Percentiles rank a stretch among this genome's conserved stretches.
Evolutionary conservation across 2,888 invertebrate genomes (phyloP).

Genomic region (Drosophila anomalipes): DNA sequence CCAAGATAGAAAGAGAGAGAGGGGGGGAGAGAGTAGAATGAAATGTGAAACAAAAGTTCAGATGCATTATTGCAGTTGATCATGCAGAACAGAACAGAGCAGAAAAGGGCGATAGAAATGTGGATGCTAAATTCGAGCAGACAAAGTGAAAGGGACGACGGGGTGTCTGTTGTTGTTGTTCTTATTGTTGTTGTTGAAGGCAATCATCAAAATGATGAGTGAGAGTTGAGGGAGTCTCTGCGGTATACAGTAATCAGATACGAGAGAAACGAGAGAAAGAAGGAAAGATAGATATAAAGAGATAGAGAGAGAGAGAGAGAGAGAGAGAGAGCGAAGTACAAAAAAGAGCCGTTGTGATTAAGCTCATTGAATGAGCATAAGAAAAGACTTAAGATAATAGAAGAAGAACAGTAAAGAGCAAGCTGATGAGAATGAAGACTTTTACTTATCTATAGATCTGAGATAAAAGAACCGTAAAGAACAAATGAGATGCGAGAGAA

Average conservation of each 20-base stretch:
- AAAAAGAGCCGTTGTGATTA: conserved; percentile 23
- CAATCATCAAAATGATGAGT: conserved; percentile 35
- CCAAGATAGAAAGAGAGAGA: not conserved
- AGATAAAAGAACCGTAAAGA: conserved; percentile 27
- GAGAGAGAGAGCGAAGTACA: not conserved
- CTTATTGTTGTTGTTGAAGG: conserved; percentile 17
- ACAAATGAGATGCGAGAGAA: conserved; percentile 35
- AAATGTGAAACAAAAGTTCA: conserved; percentile 19
- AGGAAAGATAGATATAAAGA: not conserved
- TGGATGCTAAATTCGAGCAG: conserved; percentile 36
- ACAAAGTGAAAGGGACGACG: conserved; percentile 44
- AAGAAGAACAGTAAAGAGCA: conserved; percentile 31
- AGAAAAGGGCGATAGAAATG: conserved; percentile 19
- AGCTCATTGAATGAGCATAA: conserved; percentile 24
- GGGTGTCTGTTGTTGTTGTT: conserved; percentile 1
- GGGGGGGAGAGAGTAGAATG: not conserved
- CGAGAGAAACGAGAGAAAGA: not conserved
- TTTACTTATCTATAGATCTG: conserved; percentile 14
- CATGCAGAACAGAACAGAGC: conserved; percentile 5
- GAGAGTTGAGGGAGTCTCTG: conserved; percentile 17
- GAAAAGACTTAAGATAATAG: conserved; percentile 36
- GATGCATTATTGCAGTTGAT: conserved; percentile 26
- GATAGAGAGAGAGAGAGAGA: not conserved
- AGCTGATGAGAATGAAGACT: conserved; percentile 30
- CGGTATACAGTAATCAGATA: not conserved